Evolutionary conservation across 2,888 invertebrate species (phyloP).

Genomic region (Choreutis nemorana): DNA sequence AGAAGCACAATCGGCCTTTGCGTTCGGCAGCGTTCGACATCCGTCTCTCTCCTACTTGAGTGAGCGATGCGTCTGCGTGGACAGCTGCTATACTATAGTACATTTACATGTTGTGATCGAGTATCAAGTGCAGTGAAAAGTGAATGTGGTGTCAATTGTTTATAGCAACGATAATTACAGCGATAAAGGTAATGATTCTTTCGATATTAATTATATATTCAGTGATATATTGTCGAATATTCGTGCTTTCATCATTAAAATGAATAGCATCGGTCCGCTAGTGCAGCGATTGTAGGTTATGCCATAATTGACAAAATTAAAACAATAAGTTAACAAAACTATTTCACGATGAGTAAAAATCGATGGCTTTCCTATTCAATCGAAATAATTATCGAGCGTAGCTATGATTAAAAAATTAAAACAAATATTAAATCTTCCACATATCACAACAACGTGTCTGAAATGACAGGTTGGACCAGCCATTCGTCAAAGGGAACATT

Average conservation of each 20-base stretch:
- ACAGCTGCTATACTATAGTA: constrained; percentile 5
- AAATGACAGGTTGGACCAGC: constrained; percentile 4
- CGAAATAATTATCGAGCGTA: constrained; percentile 11
- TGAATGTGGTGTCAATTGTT: constrained; percentile 9
- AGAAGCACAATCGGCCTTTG: constrained; percentile 5
- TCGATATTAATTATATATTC: constrained; percentile 14
- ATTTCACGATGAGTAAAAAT: constrained; percentile 12
- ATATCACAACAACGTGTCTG: constrained; percentile 3
- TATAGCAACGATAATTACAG: constrained; percentile 7
- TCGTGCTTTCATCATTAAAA: constrained; percentile 13
- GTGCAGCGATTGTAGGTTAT: constrained; percentile 11
- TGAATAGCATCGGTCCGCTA: constrained; percentile 12
- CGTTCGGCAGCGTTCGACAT: constrained; percentile 3
- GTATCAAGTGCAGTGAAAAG: constrained; percentile 10
- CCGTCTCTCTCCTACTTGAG: constrained; percentile 3
- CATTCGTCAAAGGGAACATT: constrained; percentile 5
- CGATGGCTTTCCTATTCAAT: too few species aligned
- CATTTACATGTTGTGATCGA: constrained; percentile 5
- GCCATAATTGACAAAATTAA: constrained; percentile 10
- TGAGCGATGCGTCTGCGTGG: constrained; percentile 4
- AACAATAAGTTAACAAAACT: constrained; percentile 11
- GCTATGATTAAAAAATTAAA: constrained; percentile 10
- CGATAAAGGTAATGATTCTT: constrained; percentile 13
- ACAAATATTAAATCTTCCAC: constrained; percentile 8
- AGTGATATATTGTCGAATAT: constrained; percentile 15